Evolutionary conservation across 2,888 invertebrate genomes (phyloP).

Genomic region (Alviniconcha strummeri): DNA sequence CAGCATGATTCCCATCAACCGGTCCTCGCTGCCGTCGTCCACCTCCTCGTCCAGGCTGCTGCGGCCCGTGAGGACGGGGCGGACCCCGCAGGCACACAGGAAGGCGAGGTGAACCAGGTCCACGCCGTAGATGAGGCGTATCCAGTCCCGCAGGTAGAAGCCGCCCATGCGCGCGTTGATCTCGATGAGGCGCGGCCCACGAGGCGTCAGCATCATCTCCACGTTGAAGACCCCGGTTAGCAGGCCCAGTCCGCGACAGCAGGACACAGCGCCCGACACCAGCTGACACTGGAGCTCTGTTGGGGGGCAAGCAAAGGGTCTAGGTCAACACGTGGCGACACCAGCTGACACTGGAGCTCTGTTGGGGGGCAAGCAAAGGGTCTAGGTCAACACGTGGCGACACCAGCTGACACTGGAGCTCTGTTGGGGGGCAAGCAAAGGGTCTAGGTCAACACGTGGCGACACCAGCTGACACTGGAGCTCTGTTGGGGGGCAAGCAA

Average conservation of each 20-base stretch:
- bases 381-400: no score
- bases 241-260: constrained; percentile 24
- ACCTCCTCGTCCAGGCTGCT: not conserved
- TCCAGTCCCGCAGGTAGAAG: constrained; percentile 19
- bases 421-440: no score
- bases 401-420: no score
- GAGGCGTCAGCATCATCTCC: constrained; percentile 24
- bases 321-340: not conserved
- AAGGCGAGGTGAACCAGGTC: constrained; percentile 22
- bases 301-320: no score
- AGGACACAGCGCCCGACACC: constrained; percentile 7
- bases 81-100: constrained; percentile 21
- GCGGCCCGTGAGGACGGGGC: not conserved
- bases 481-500: no score
- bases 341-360: not conserved
- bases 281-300: constrained; percentile 15
- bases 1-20: constrained; percentile 17
- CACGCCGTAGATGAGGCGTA: constrained; percentile 14
- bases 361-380: no score
- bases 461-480: no score
- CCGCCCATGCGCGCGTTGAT: constrained; percentile 27
- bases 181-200: constrained; percentile 21
- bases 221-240: constrained; percentile 27
- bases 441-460: no score
- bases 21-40: not conserved